Conservation (phyloP, 2,113 vertebrate species). For the Eclectus roratus region DNA sequence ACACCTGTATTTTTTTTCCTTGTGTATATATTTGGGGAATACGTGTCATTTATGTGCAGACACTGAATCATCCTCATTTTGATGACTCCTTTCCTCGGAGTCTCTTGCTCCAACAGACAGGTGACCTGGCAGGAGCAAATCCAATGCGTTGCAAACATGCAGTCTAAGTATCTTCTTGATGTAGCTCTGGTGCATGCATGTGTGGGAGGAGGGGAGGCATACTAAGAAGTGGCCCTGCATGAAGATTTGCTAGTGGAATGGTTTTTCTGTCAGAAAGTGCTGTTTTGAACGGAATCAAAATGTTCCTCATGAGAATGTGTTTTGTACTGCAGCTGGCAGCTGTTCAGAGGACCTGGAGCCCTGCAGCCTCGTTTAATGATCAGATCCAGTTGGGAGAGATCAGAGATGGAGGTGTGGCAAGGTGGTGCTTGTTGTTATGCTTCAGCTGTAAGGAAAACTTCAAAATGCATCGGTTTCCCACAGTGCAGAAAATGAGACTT, state of each 20-base stretch:
- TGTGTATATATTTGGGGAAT: not conserved
- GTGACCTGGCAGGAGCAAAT: not conserved
- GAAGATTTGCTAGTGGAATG: slow-evolving; percentile 10
- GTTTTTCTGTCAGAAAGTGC: not conserved
- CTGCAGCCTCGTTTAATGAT: slow-evolving; percentile 31
- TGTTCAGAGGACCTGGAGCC: slow-evolving; percentile 29
- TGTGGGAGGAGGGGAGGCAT: slow-evolving; percentile 4
- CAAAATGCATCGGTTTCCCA: not conserved
- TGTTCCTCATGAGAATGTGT: not conserved
- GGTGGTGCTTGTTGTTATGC: not conserved
- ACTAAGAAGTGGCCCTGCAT: not conserved
- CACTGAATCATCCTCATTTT: not conserved
- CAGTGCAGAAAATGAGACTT: not conserved
- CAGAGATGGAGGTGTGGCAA: slow-evolving; percentile 23
- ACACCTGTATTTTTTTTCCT: not conserved
- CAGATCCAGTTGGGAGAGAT: slow-evolving; percentile 24
- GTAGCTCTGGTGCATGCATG: not conserved
- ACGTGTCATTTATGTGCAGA: not conserved
- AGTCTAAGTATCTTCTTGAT: not conserved
- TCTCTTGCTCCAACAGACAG: not conserved
- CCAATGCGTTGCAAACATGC: not conserved
- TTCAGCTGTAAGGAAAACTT: not conserved
- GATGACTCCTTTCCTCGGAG: not conserved
- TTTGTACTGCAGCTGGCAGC: slow-evolving; percentile 23
- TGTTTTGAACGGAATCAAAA: slow-evolving; percentile 27